Conservation (phyloP, 1,140 invertebrate genomes). For the Lepidurus apus region DNA sequence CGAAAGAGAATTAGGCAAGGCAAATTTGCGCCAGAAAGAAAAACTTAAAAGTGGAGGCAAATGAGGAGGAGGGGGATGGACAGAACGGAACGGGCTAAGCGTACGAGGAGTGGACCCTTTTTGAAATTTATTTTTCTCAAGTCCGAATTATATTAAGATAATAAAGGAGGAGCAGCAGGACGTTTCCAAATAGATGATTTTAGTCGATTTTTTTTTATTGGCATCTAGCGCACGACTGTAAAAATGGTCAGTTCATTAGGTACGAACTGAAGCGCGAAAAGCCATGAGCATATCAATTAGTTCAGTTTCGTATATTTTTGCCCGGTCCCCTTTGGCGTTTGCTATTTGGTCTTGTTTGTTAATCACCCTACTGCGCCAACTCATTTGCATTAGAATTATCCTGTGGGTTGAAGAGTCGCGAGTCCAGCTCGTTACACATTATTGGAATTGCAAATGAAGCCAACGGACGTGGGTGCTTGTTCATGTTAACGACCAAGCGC, state of each 20-base stretch:
- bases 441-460: conserved; percentile 22
- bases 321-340: not conserved
- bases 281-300: conserved; percentile 19
- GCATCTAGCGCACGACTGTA: not conserved
- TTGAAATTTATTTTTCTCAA: not conserved
- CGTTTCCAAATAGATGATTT: too few species aligned
- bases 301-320: not conserved
- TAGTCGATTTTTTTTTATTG: too few species aligned
- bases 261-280: not conserved
- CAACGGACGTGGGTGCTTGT: conserved; percentile 4
- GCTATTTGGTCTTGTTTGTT: not conserved
- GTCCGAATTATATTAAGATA: too few species aligned
- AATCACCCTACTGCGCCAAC: conserved; percentile 14
- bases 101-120: not conserved
- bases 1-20: conserved; percentile 18
- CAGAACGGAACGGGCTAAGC: not conserved
- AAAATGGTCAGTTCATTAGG: conserved; percentile 10
- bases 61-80: not conserved
- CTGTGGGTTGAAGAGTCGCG: conserved; percentile 13
- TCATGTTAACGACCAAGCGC: conserved; percentile 14
- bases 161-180: too few species aligned
- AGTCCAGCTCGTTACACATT: conserved; percentile 18
- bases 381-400: conserved; percentile 13
- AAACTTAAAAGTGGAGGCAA: conserved; percentile 3
- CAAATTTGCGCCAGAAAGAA: not conserved